phyloP scores from a whole-genome alignment of 2,797 vertebrate genomes.

The Cossypha dichroa region DNA sequence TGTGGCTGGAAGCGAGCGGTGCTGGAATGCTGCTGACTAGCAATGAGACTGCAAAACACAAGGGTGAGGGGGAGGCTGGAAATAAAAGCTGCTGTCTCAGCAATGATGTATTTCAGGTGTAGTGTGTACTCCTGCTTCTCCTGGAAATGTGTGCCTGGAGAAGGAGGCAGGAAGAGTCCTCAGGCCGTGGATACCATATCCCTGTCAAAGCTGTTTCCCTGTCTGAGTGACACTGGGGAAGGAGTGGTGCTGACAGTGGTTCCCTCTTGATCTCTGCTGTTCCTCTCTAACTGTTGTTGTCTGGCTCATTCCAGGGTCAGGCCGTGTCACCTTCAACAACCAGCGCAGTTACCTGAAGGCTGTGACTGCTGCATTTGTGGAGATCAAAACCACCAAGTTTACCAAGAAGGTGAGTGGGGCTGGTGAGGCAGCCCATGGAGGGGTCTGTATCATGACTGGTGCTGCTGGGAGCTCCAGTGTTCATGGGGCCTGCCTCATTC shows the following conservation, averaged over 20 bases:
- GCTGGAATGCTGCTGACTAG: not conserved
- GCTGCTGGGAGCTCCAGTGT: accelerated
- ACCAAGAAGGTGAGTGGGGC: conserved; percentile 89
- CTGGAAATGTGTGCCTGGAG: not conserved
- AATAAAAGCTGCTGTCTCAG: not conserved
- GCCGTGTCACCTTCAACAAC: conserved; percentile 98
- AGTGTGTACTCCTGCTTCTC: not conserved
- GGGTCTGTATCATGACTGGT: accelerated
- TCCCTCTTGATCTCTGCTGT: accelerated
- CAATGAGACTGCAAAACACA: not conserved
- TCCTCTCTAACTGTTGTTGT: not conserved
- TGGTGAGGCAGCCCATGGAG: accelerated
- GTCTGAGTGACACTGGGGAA: accelerated
- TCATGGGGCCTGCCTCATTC: accelerated
- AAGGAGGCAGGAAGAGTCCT: not conserved
- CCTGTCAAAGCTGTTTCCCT: not conserved
- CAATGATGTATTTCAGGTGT: not conserved
- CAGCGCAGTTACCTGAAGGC: conserved; percentile 98
- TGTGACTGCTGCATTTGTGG: conserved; percentile 94
- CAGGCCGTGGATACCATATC: not conserved
- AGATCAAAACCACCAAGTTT: conserved; percentile 99
- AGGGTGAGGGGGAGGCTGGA: not conserved
- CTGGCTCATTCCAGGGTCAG: conserved; percentile 83
- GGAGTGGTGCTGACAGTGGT: not conserved
- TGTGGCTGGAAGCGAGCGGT: not conserved